Evolutionary conservation across 2,888 invertebrate species (phyloP), one percentile per base, ranked within the genome.

Genomic region (Amphimallon solstitiale): DNA sequence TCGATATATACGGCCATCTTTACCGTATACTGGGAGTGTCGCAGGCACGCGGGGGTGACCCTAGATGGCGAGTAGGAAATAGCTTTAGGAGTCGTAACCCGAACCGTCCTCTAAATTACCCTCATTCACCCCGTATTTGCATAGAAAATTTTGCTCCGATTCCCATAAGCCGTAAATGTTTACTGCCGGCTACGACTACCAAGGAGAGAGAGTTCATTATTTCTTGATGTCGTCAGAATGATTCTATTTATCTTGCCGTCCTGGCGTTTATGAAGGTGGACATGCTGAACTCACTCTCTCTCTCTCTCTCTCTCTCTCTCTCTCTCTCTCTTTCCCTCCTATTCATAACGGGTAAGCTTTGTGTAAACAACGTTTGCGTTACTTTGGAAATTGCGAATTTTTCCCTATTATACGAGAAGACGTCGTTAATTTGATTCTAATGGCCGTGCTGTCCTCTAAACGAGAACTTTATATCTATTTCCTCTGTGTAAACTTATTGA

Each of bases 81-180:
- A 56, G 61, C 54, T 54, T 43, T 54, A 59, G 43, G 66, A 66
- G 65, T 63, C 68, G 66, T 68, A 71, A 69, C 70, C 66, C 52
- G 40, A 23, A 56, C 38, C 56, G 63, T 66, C 66, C 56, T 21
- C 60, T 46, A 71, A 71, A 71, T 70, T 71, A 67, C 69, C 66
- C 67, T 66, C 68, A 63, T 67, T 68, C 68, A 65, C 43, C 40
- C 46, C 68, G 65, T 61, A 73, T 72, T 71, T 72, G 72, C 73
- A 74, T 73, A 67, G 70, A 70, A 73, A 72, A 73, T 72, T 71
- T 67, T 66, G 23, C 69, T 68, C 54, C 68, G 48, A 74, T 73
- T 73, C 74, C 74, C 75, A 74, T 75, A 74, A 75, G 70, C 71
- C 71, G 73, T 75, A 75, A 76, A 74, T 75, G 69, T 69, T 71